Evolutionary conservation across 2,797 vertebrate genomes (phyloP).

Genomic region (Artibeus jamaicensis): DNA sequence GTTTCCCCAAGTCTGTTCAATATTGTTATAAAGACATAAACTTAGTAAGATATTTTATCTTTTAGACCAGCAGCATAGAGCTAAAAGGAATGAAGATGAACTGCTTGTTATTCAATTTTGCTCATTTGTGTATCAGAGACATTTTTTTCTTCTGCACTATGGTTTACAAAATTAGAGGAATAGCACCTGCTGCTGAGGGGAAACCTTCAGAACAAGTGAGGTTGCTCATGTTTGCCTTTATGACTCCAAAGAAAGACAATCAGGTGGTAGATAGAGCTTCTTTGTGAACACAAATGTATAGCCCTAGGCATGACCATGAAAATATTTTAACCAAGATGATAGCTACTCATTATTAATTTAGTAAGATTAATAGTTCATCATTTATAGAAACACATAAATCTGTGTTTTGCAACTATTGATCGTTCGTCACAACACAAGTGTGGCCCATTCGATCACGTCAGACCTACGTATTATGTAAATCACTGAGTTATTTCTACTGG

Average conservation of each 20-base stretch:
- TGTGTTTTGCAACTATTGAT: not conserved
- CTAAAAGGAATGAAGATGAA: conserved; percentile 2
- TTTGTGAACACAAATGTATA: not conserved
- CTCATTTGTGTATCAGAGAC: not conserved
- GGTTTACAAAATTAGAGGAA: conserved; percentile 17
- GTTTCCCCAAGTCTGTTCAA: not conserved
- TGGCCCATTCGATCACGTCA: not conserved
- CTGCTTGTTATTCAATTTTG: not conserved
- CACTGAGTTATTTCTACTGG: not conserved
- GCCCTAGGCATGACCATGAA: not conserved
- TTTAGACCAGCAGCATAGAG: not conserved
- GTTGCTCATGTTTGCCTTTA: not conserved
- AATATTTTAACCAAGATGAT: not conserved
- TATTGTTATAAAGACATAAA: conserved; percentile 40
- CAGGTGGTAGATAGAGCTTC: not conserved
- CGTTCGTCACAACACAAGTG: not conserved
- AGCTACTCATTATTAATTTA: not conserved
- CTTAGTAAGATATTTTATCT: not conserved
- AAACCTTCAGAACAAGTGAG: not conserved
- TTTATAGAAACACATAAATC: conserved; percentile 10
- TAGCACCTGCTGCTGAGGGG: not conserved
- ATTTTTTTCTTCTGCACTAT: not conserved
- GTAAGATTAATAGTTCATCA: not conserved
- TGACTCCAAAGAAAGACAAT: not conserved
- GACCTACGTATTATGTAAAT: not conserved